Evolutionary conservation across 2,888 invertebrate species (phyloP).

Genomic region (Agrotis clavis): DNA sequence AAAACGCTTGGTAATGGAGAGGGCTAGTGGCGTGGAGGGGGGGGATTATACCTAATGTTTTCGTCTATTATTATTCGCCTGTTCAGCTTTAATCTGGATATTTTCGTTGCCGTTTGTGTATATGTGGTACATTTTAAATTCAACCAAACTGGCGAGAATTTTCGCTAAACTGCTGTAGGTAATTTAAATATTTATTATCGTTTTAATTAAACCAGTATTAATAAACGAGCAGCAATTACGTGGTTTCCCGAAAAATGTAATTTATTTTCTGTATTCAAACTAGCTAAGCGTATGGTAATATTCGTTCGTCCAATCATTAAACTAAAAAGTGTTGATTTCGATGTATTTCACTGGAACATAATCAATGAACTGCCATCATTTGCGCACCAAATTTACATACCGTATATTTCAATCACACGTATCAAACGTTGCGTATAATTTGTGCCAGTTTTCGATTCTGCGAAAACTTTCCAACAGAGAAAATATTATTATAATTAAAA

Average conservation of each 20-base stretch:
- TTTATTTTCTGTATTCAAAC: slow-evolving; percentile 11
- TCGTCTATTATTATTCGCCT: slow-evolving; percentile 85
- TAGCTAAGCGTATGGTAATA: neutral
- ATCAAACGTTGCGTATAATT: neutral
- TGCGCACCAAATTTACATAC: neutral
- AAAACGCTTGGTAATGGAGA: slow-evolving; percentile 85
- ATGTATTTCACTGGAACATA: neutral
- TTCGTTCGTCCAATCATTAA: neutral
- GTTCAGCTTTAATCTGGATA: slow-evolving; percentile 84
- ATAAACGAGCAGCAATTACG: neutral
- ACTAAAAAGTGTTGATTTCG: neutral
- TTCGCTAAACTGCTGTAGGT: neutral
- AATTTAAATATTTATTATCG: neutral
- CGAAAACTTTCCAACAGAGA: neutral
- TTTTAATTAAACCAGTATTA: slow-evolving; percentile 8
- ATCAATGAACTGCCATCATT: neutral
- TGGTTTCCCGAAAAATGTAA: neutral
- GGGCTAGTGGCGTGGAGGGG: slow-evolving; percentile 79
- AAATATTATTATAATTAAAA: slow-evolving; percentile 44
- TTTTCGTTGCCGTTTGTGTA: slow-evolving; percentile 77
- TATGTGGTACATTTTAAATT: slow-evolving; percentile 24
- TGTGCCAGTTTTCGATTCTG: slow-evolving; percentile 24
- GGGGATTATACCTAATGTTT: slow-evolving; percentile 75
- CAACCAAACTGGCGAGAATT: neutral
- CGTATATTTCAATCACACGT: neutral